phyloP scores from a whole-genome alignment of 30 jellyfish, hydroid and myxozoan species.

The Chrysaora quinquecirrha region DNA sequence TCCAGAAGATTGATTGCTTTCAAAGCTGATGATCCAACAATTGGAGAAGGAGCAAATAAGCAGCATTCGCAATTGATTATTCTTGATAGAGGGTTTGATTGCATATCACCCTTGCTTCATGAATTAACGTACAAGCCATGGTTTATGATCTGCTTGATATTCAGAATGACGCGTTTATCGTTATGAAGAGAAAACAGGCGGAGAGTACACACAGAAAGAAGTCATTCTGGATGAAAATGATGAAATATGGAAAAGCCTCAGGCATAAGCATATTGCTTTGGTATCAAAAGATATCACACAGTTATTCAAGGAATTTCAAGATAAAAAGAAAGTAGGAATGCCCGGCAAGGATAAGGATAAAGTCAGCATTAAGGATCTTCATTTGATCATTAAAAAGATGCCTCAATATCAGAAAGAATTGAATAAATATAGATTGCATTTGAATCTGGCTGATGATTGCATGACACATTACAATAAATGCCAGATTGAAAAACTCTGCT shows the following conservation, averaged over 20 bases:
- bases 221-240: conserved; percentile 92
- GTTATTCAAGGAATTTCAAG: conserved; percentile 86
- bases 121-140: conserved; percentile 97
- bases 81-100: conserved; percentile 96
- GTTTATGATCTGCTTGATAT: conserved; percentile 92
- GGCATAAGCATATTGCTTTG: conserved; percentile 93
- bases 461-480: conserved; percentile 63
- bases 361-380: conserved; percentile 82
- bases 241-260: conserved; percentile 80
- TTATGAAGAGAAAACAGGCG: conserved; percentile 82
- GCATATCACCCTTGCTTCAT: conserved; percentile 85
- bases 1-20: conserved; percentile 71
- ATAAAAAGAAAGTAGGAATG: conserved; percentile 66
- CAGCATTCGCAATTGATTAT: conserved; percentile 88
- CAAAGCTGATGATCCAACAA: conserved; percentile 94
- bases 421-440: conserved; percentile 82
- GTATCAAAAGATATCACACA: conserved; percentile 80
- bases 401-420: conserved; percentile 96
- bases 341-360: conserved; percentile 68
- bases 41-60: conserved; percentile 93
- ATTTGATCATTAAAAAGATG: conserved; percentile 78
- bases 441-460: conserved; percentile 94
- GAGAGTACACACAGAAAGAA: conserved; percentile 75
- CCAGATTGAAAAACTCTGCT: conserved; percentile 87
- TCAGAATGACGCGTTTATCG: conserved; percentile 86